These are phyloP conservation scores for Colius striatus DNA, from an alignment of 2,113 vertebrate species.

Conservation along the genomic window DNA sequence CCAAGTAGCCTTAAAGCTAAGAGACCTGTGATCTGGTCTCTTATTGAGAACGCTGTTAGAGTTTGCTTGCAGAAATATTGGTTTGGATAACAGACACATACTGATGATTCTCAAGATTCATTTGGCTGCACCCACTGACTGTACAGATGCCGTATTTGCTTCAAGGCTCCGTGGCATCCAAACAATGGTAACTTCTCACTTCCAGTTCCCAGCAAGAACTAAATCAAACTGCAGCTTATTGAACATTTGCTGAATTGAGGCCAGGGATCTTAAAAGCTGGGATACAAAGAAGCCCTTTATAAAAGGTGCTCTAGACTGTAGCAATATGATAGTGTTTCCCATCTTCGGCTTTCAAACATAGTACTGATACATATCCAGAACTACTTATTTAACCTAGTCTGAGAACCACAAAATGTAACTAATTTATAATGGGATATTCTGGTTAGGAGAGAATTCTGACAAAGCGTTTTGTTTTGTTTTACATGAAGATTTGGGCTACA, in stretches of 20 bases:
- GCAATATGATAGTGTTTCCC: not conserved
- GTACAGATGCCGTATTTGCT: slow-evolving; percentile 31
- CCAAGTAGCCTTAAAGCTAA: slow-evolving; percentile 54
- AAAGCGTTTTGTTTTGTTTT: not conserved
- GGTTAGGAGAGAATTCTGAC: slow-evolving; percentile 13
- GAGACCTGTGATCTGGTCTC: slow-evolving; percentile 49
- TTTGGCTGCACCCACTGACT: slow-evolving; percentile 39
- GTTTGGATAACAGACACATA: slow-evolving; percentile 35
- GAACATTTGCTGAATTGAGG: slow-evolving; percentile 38
- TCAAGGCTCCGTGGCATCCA: slow-evolving; percentile 41
- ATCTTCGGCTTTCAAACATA: not conserved
- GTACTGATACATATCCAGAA: not conserved
- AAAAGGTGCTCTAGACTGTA: slow-evolving; percentile 21
- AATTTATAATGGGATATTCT: not conserved
- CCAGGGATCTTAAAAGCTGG: slow-evolving; percentile 50
- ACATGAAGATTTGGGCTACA: not conserved
- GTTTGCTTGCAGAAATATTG: slow-evolving; percentile 20
- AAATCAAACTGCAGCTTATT: slow-evolving; percentile 50
- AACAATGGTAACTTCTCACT: slow-evolving; percentile 54
- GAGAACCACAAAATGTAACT: not conserved
- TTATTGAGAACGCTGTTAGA: slow-evolving; percentile 21
- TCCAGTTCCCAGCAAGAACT: slow-evolving; percentile 24
- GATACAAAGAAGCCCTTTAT: slow-evolving; percentile 58
- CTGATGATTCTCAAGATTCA: slow-evolving; percentile 57
- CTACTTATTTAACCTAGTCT: not conserved